phyloP scores from a whole-genome alignment of 2,797 vertebrate species.

The Ctenopoma multispine region DNA sequence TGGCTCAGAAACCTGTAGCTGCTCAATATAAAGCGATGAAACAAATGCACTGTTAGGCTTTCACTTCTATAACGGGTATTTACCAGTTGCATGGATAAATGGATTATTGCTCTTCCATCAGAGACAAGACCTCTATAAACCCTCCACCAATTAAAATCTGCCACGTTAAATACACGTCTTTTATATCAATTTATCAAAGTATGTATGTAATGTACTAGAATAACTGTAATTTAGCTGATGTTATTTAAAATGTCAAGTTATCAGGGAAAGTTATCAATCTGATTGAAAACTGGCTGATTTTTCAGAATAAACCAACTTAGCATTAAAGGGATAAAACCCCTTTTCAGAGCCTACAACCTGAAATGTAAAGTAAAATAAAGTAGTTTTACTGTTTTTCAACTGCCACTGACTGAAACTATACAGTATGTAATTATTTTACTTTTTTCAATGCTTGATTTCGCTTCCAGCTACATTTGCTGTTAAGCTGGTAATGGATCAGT shows the following conservation, averaged over 20 bases:
- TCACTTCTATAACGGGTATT: neutral
- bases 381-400: no score
- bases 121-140: neutral
- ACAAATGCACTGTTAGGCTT: neutral
- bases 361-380: neutral
- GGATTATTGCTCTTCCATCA: no score
- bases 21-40: neutral
- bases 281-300: no score
- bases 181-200: neutral
- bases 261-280: no score
- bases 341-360: neutral
- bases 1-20: slow-evolving; percentile 9
- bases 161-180: neutral
- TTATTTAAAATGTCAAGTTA: no score
- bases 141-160: no score
- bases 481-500: slow-evolving; percentile 4
- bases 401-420: neutral
- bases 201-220: no score
- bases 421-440: neutral
- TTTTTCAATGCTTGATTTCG: neutral
- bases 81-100: neutral
- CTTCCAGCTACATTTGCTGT: slow-evolving; percentile 16
- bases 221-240: no score
- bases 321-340: neutral
- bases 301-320: neutral